Percentiles rank a stretch among this genome's conserved stretches.
phyloP scores from a whole-genome alignment of 2,888 invertebrate genomes.

The Acleris emargana region DNA sequence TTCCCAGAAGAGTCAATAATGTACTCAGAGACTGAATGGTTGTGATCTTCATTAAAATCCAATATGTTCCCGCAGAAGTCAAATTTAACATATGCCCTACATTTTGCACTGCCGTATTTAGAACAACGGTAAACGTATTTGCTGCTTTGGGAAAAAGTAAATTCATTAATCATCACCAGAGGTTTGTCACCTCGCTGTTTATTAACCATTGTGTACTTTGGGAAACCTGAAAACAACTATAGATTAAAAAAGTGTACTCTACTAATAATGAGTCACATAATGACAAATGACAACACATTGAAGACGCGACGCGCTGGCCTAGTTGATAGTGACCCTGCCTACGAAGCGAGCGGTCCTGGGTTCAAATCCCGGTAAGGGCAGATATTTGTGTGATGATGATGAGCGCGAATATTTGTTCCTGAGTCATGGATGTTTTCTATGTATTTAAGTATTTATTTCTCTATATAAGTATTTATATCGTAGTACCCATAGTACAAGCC shows the following conservation, averaged over 20 bases:
- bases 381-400: no score
- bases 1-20: not conserved
- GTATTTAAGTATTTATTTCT: no score
- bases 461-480: no score
- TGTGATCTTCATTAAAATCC: not conserved
- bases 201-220: not conserved
- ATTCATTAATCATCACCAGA: not conserved
- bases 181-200: not conserved
- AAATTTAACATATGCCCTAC: not conserved
- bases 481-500: no score
- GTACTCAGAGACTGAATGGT: conserved; percentile 19
- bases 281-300: no score
- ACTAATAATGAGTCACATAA: not conserved
- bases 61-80: not conserved
- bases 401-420: no score
- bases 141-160: not conserved
- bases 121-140: conserved; percentile 13
- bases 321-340: no score
- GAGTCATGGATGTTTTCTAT: no score
- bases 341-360: no score
- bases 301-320: no score
- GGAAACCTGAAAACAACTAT: not conserved
- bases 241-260: not conserved
- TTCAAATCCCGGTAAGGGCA: no score
- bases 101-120: conserved; percentile 4